These are phyloP conservation scores for Perdita meconis DNA, from an alignment of 2,888 invertebrate genomes.

Conservation along the genomic window DNA sequence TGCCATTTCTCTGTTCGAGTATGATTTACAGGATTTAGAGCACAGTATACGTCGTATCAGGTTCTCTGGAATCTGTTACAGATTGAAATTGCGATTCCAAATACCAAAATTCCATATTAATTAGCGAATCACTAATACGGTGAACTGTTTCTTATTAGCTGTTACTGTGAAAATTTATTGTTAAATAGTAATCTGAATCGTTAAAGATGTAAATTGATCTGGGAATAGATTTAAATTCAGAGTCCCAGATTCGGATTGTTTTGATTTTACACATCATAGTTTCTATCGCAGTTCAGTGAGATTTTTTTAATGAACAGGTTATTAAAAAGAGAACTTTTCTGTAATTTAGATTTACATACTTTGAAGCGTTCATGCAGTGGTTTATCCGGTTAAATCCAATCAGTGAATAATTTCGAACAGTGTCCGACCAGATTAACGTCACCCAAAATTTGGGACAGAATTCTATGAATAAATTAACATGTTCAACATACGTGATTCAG, in stretches of 20 bases:
- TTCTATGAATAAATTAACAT: conserved; percentile 41
- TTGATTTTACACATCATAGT: too few relatives aligned
- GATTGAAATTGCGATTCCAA: conserved; percentile 41
- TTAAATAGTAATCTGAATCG: not conserved
- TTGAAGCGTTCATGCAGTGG: not conserved
- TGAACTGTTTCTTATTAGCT: conserved; percentile 35
- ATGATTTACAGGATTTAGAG: conserved; percentile 56
- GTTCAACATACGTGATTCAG: not conserved
- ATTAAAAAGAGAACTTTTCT: not conserved
- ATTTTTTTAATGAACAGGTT: too few relatives aligned
- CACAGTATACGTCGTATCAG: conserved; percentile 50
- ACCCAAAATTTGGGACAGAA: conserved; percentile 3
- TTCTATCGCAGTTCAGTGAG: too few relatives aligned
- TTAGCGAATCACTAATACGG: conserved; percentile 41
- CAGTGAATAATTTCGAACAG: not conserved
- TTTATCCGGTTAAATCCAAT: not conserved
- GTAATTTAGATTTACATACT: not conserved
- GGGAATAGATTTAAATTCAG: too few relatives aligned
- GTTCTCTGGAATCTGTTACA: conserved; percentile 57
- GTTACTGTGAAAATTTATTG: conserved; percentile 1
- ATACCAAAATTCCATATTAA: conserved; percentile 55
- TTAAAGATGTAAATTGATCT: conserved; percentile 4
- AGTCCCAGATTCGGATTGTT: too few relatives aligned
- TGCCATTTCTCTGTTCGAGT: conserved; percentile 46
- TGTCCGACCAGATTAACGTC: not conserved